Conservation (phyloP, 2,797 vertebrate species). For the Melanotaenia trifasciata region DNA sequence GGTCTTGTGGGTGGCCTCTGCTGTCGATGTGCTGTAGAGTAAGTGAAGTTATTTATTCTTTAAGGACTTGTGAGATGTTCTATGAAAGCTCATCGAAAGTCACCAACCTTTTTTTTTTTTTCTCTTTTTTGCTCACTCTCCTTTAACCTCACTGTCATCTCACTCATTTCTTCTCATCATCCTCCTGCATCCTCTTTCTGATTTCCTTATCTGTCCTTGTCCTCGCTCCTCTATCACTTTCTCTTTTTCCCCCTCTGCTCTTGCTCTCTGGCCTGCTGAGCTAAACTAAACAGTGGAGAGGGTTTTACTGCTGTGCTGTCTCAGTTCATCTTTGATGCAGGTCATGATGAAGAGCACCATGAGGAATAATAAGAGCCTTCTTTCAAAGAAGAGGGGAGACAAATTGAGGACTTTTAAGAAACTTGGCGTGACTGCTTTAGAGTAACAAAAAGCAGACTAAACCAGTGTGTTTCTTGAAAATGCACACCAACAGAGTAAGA, state of each 20-base stretch:
- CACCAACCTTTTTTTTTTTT: conserved; percentile 33
- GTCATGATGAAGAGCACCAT: conserved; percentile 48
- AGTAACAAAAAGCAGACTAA: conserved; percentile 21
- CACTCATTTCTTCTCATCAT: conserved; percentile 24
- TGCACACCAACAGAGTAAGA: not conserved
- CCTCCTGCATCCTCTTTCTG: conserved; percentile 9
- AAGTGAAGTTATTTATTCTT: conserved; percentile 12
- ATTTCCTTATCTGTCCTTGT: conserved; percentile 39
- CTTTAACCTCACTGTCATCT: conserved; percentile 24
- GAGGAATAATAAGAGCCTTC: conserved; percentile 49
- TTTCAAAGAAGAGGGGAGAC: conserved; percentile 5
- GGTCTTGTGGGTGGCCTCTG: conserved; percentile 51
- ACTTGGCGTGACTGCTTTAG: conserved; percentile 43
- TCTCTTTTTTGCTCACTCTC: conserved; percentile 29
- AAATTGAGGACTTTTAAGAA: conserved; percentile 31
- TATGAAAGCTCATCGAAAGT: conserved; percentile 61
- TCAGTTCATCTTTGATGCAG: conserved; percentile 62
- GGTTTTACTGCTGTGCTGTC: conserved; percentile 59
- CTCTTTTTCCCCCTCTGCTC: not conserved
- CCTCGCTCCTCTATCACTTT: conserved; percentile 16
- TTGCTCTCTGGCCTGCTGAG: conserved; percentile 10
- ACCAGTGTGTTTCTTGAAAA: conserved; percentile 10
- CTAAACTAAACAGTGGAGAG: conserved; percentile 49
- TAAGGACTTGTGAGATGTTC: conserved; percentile 42
- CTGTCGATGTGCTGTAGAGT: not conserved